phyloP scores from a whole-genome alignment of 23 tunicate genomes.

The Halocynthia aurantium region DNA sequence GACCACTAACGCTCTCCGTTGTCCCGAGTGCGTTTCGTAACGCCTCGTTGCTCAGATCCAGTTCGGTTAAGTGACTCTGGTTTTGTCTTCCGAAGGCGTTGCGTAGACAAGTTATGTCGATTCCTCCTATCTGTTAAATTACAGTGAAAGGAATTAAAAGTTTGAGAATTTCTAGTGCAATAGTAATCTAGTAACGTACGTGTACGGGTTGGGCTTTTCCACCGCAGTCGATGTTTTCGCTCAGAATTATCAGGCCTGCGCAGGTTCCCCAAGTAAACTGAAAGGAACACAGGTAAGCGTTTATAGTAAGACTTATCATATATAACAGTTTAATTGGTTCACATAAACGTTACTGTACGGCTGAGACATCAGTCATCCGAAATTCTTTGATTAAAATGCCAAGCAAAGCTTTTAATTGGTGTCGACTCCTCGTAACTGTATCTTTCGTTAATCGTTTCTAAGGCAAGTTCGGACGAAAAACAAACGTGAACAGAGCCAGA shows the following conservation, averaged over 20 bases:
- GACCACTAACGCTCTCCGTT: neutral
- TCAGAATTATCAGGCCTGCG: constrained; percentile 65
- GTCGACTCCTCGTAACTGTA: too few relatives aligned
- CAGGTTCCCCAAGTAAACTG: constrained; percentile 90
- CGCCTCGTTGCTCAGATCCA: constrained; percentile 27
- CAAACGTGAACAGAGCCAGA: too few relatives aligned
- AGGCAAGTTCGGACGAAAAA: too few relatives aligned
- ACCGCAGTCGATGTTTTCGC: constrained; percentile 19
- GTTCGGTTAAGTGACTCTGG: constrained; percentile 32
- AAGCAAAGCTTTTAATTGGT: too few relatives aligned
- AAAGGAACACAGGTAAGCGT: neutral
- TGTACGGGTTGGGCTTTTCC: neutral
- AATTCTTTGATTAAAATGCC: too few relatives aligned
- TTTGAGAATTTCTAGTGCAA: too few relatives aligned
- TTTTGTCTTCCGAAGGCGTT: constrained; percentile 62
- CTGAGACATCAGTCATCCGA: too few relatives aligned
- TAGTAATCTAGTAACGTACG: neutral
- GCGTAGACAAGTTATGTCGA: constrained; percentile 66
- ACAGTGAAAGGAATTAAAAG: too few relatives aligned
- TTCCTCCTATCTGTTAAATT: constrained; percentile 49
- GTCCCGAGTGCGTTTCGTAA: constrained; percentile 1
- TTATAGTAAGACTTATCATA: neutral
- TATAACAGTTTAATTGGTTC: neutral
- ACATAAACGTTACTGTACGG: too few relatives aligned
- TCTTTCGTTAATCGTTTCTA: too few relatives aligned